Base-by-base conservation (phyloP, 2,113 vertebrate species). In the Manacus vitellinus region DNA sequence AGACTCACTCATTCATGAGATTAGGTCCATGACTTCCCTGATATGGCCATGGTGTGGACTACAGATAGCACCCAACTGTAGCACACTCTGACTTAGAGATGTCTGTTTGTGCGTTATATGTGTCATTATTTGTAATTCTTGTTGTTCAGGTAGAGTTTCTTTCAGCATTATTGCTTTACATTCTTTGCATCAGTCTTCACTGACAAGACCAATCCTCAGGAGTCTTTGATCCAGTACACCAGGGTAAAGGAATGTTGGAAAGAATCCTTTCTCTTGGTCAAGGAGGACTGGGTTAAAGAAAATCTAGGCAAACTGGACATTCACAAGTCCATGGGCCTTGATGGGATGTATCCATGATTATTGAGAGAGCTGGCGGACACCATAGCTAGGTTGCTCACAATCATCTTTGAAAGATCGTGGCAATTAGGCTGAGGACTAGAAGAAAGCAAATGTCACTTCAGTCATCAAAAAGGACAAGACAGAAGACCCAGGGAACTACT, bases 11-110 rank as follows among this genome's bases (percentile, higher is more conserved):
- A 7, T 30, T 47, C 33, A 7, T 30, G 37, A 74, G 59, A 33
- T 1, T 1, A 41, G 30, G 9, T 41, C 33, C 19, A 8, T 3
- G 22, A 25, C 49, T 86, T 62, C 30, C 33, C 15, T 15, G 49
- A 25, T 12, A 14, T 24, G 33, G 33, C 47, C 6, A 31, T 19
- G 9, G 3, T 1, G 0, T 12, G 18, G 20, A 24, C 46, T 66
- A 17, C 1, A 44, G 16, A 27, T 6, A 25, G 22, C 0, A 0
- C 25, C 35, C 23, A 62, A n/a, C 61, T 65, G 12, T 11, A 61
- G 35, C 28, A 84, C 47, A 20, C 18, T 56, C 18, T 27, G 46
- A 37, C 58, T 33, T 66, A 66, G 10, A 66, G 9, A 23, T 24
- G 21, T 66, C 28, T 30, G 19, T 41, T 27, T 61, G 12, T 61